phyloP scores from a whole-genome alignment of 2,888 invertebrate genomes.

The Mythimna impura region DNA sequence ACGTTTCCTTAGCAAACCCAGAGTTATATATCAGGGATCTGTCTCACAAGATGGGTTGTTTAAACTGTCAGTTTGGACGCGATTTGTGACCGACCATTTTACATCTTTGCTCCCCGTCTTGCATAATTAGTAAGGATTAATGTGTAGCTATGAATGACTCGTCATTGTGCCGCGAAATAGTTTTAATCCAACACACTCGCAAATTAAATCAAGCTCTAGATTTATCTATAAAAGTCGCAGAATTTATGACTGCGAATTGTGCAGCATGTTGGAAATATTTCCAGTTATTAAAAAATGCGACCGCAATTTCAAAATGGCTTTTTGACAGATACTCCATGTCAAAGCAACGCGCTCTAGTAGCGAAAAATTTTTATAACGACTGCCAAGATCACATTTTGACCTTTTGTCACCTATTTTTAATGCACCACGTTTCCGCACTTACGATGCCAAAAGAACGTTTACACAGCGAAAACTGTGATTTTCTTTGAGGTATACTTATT shows the following conservation, averaged over 20 bases:
- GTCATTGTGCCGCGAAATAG: constrained; percentile 82
- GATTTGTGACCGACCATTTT: constrained; percentile 89
- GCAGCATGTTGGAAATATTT: constrained; percentile 45
- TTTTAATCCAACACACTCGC: constrained; percentile 73
- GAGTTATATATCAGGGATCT: constrained; percentile 86
- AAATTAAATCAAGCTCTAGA: constrained; percentile 62
- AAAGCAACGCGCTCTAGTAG: constrained; percentile 38
- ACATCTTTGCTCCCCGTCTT: constrained; percentile 88
- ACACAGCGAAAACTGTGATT: constrained; percentile 38
- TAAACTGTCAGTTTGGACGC: constrained; percentile 87
- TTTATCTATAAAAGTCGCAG: constrained; percentile 58
- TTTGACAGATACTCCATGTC: constrained; percentile 53
- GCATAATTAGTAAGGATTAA: constrained; percentile 90
- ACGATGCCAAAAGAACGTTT: constrained; percentile 56
- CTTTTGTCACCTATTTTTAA: constrained; percentile 65
- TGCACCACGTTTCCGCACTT: constrained; percentile 60
- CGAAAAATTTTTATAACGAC: constrained; percentile 49
- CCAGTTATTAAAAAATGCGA: constrained; percentile 49
- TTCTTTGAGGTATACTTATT: constrained; percentile 60
- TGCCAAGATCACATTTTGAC: constrained; percentile 65
- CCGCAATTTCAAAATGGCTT: constrained; percentile 37
- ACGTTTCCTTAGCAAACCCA: constrained; percentile 83
- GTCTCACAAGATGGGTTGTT: constrained; percentile 88
- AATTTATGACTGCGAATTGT: constrained; percentile 54
- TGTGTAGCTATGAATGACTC: constrained; percentile 86